A percentile compares a stretch with the other conserved stretches of the same genome.
phyloP scores from a whole-genome alignment of 2,797 vertebrate genomes.

The Bovichtus diacanthus region DNA sequence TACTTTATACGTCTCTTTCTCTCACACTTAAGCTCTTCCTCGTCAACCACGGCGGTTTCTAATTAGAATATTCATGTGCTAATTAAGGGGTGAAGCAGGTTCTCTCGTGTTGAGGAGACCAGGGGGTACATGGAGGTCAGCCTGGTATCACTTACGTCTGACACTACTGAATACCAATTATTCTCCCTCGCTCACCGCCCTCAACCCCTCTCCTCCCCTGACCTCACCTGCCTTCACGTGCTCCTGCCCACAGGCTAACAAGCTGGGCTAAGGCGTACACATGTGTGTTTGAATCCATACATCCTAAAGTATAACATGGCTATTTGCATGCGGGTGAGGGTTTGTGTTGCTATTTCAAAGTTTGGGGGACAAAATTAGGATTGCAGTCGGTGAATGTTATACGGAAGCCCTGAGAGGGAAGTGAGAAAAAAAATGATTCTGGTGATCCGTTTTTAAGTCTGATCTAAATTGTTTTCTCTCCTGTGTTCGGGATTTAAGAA shows the following conservation, averaged over 20 bases:
- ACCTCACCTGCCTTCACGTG: conserved; percentile 34
- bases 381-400: background rate
- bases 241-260: conserved; percentile 39
- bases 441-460: too few relatives aligned
- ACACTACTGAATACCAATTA: conserved; percentile 73
- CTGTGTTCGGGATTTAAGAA: too few relatives aligned
- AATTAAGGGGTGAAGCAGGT: conserved; percentile 88
- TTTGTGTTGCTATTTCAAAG: background rate
- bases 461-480: too few relatives aligned
- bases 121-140: conserved; percentile 69
- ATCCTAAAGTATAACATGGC: background rate
- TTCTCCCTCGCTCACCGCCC: conserved; percentile 35
- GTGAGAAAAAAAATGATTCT: too few relatives aligned
- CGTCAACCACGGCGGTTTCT: conserved; percentile 34
- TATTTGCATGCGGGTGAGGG: background rate
- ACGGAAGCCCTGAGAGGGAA: too few relatives aligned
- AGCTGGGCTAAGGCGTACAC: conserved; percentile 4
- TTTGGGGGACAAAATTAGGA: background rate
- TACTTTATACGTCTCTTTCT: background rate
- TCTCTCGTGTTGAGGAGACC: conserved; percentile 71
- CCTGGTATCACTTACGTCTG: conserved; percentile 65
- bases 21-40: conserved; percentile 49
- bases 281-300: conserved; percentile 7
- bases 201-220: conserved; percentile 23
- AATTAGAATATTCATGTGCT: conserved; percentile 92